Evolutionary conservation across 2,113 vertebrate genomes (phyloP).

Genomic region (Xerus inauris): DNA sequence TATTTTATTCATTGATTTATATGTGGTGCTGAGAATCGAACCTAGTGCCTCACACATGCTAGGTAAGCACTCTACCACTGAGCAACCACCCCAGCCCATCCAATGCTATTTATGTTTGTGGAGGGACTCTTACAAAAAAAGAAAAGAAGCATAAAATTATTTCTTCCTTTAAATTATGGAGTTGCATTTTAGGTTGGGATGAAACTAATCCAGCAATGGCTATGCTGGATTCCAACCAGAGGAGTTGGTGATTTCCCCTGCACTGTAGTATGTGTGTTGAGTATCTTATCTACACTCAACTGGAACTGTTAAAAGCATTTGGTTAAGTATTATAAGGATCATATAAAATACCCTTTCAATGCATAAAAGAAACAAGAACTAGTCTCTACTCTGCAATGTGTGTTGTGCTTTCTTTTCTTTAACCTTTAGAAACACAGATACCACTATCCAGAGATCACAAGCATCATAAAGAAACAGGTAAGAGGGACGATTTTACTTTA

Average conservation of each 20-base stretch:
- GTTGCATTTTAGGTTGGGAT: constrained; percentile 36
- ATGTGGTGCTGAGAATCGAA: no score
- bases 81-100: neutral
- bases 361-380: neutral
- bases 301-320: constrained; percentile 50
- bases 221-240: neutral
- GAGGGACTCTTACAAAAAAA: neutral
- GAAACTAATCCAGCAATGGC: constrained; percentile 25
- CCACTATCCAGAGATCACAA: neutral
- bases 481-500: neutral
- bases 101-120: neutral
- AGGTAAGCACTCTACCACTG: no score
- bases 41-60: no score
- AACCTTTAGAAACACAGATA: neutral
- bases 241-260: constrained; percentile 3
- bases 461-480: neutral
- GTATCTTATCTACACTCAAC: constrained; percentile 53
- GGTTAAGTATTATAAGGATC: constrained; percentile 58
- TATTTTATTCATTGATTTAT: no score
- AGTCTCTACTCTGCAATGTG: constrained; percentile 4
- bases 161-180: constrained; percentile 38
- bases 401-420: neutral
- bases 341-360: constrained; percentile 34
- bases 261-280: neutral
- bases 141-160: neutral